Conservation (phyloP, 2,888 invertebrate species). For the Synergus japonicus region DNA sequence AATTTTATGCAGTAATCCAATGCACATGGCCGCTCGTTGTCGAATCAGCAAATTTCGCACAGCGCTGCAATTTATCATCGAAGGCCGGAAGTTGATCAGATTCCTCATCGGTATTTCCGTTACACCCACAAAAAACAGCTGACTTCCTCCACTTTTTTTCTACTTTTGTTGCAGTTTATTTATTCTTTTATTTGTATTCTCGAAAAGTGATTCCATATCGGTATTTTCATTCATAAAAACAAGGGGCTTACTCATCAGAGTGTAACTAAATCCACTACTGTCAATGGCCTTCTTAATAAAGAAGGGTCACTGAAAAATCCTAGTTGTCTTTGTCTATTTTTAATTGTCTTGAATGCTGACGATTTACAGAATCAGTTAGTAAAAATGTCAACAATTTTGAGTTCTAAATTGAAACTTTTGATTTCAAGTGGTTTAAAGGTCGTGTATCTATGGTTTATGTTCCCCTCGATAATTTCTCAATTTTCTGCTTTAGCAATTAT, state of each 20-base stretch:
- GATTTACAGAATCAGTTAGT: background rate
- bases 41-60: conserved; percentile 15
- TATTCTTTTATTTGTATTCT: conserved; percentile 4
- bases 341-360: background rate
- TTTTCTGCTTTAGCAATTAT: background rate
- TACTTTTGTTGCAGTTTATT: background rate
- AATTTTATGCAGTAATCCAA: conserved; percentile 23
- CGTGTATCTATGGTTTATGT: background rate
- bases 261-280: background rate
- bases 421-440: background rate
- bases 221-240: conserved; percentile 18
- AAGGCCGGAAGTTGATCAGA: conserved; percentile 27
- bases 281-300: conserved; percentile 15
- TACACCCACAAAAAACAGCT: conserved; percentile 14
- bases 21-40: conserved; percentile 7
- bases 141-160: background rate
- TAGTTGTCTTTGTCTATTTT: background rate
- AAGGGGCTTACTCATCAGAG: conserved; percentile 13
- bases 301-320: background rate
- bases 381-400: background rate
- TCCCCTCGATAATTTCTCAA: background rate
- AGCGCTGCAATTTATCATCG: conserved; percentile 20
- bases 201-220: background rate
- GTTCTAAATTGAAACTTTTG: background rate
- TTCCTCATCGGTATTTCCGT: conserved; percentile 8